Evolutionary conservation across 2,113 vertebrate species (phyloP).

Genomic region (Setophaga coronata): DNA sequence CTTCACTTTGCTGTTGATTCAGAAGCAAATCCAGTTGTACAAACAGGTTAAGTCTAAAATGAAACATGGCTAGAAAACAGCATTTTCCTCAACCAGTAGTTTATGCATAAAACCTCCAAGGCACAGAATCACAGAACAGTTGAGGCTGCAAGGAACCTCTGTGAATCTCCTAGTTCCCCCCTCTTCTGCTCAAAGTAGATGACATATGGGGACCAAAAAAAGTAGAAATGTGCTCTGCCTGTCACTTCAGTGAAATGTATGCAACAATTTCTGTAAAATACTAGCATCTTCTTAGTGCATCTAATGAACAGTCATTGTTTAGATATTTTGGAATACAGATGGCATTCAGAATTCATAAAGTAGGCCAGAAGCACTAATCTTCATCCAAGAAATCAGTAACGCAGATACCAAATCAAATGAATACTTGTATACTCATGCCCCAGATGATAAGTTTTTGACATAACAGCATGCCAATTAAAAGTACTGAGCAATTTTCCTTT

Average conservation of each 20-base stretch:
- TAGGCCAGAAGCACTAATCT: neutral
- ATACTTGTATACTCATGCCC: neutral
- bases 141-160: neutral
- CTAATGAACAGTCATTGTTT: neutral
- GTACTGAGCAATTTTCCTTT: neutral
- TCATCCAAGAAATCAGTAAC: neutral
- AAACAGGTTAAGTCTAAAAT: neutral
- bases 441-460: neutral
- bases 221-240: neutral
- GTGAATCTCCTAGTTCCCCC: neutral
- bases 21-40: neutral
- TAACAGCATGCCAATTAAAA: neutral
- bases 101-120: neutral
- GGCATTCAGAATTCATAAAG: conserved; percentile 8
- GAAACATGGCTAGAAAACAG: neutral
- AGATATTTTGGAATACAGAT: neutral
- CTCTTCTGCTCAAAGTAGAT: neutral
- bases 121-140: neutral
- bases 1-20: neutral
- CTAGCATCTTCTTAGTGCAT: neutral
- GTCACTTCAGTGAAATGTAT: neutral
- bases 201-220: neutral
- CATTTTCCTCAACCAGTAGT: neutral
- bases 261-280: neutral
- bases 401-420: neutral